Base-by-base conservation (phyloP, 2,113 vertebrate genomes). In the Girardinichthys multiradiatus region DNA sequence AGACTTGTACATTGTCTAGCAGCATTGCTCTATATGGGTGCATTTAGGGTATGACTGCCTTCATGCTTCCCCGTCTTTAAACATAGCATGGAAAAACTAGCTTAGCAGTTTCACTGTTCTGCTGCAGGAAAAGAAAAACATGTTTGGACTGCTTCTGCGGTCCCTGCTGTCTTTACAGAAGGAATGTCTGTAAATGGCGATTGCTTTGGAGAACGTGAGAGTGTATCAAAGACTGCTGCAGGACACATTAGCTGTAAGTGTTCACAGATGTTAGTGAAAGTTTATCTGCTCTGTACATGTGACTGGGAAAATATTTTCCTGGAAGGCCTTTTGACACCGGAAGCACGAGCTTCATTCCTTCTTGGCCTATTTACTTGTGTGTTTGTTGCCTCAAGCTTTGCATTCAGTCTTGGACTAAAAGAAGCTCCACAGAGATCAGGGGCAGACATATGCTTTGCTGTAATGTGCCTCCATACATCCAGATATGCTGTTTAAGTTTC, bases 121-220 rank as follows among this genome's bases (percentile, higher is more conserved):
- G 75, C 72, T 66, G 64, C 58, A 78, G 7, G 28, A 33, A 42
- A 77, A 73, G 59, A 87, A 91, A 90, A 93, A 92, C 92, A 91
- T 93, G 92, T 94, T 92, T 91, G 85, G 91, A 89, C 91, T 87
- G 82, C 86, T 85, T 90, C 90, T 93, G 91, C 86, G 91, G 89
- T 89, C 87, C 87, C 82, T 12, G 81, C 93, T 89, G 89, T 89
- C 82, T 88, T 88, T 86, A 82, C 80, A 77, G 73, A 64, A 93
- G 91, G 93, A 95, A 94, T 94, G 93, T 92, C 88, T 93, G 86
- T 91, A 85, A 94, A 92, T 88, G 91, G 90, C 88, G 91, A 90
- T 89, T 87, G 86, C 90, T 89, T 86, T 69, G 54, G 86, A 85
- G 89, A 89, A 89, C 72, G 72, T 86, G 85, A 87, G 85, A 89